Percentiles rank a stretch among this genome's conserved stretches.
phyloP scores from a whole-genome alignment of 2,888 invertebrate genomes.

The Digitonthophagus gazella region DNA sequence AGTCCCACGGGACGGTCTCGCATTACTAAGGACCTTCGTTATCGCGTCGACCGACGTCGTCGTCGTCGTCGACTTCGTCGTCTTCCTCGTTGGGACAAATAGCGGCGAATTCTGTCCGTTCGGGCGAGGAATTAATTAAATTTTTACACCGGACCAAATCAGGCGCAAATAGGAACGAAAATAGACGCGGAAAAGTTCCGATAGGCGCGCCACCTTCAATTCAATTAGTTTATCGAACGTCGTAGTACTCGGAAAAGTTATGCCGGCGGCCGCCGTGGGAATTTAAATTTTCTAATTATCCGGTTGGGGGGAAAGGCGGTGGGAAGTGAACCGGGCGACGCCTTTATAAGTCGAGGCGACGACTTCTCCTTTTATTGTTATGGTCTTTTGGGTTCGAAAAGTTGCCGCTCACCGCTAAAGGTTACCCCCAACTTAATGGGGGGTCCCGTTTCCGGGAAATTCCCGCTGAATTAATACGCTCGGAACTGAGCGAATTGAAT shows the following conservation, averaged over 20 bases:
- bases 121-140: no score
- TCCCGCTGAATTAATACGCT: not conserved
- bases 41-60: not conserved
- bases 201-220: conserved; percentile 3
- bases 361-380: conserved; percentile 15
- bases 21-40: not conserved
- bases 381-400: conserved; percentile 10
- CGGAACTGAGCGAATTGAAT: conserved; percentile 3
- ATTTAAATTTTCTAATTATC: conserved; percentile 18
- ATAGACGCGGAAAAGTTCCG: not conserved
- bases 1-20: not conserved
- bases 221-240: conserved; percentile 9
- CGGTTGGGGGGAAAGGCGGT: not conserved
- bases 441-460: not conserved
- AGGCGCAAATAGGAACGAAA: no score
- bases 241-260: conserved; percentile 3
- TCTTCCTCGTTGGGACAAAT: no score
- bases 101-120: no score
- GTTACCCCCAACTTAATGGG: not conserved
- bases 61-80: not conserved
- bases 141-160: no score
- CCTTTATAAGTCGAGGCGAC: conserved; percentile 1
- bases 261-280: not conserved
- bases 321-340: conserved; percentile 7
- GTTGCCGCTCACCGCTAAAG: not conserved